Base-by-base conservation (phyloP, 2,113 vertebrate species). In the Shinisaurus crocodilurus region DNA sequence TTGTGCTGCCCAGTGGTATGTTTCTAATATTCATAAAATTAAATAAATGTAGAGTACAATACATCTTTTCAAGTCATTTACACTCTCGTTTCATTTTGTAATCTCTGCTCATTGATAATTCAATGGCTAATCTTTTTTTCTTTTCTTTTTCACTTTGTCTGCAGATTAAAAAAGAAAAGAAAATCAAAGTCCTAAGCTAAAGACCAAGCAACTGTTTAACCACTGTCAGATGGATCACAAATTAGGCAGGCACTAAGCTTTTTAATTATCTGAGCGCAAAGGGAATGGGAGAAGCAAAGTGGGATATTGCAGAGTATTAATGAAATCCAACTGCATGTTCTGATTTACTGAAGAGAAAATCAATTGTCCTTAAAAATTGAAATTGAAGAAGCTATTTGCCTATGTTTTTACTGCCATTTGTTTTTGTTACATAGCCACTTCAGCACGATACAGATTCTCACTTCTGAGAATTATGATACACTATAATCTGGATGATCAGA, bases 151-250 rank as follows among this genome's bases (percentile, higher is more conserved):
- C 20, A 63, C 37, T 3, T 12, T 43, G 25, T 1, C 0, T 6
- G 5, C 23, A 79, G 13, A n/a, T 92, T 90, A 60, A 77, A 89
- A 93, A 84, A 15, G 23, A 2, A 81, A 94, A 72, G 34, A 20
- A 25, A 81, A 92, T 12, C 72, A 3, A 27, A 90, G 43, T 79
- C 20, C 72, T 88, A 86, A 74, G 48, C 34, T n/a, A 45, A 37
- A 90, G 29, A 82, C 0, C 2, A 40, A 70, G 37, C 48, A 50
- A 5, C 40, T 90, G n/a, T 77, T 89, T 88, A 45, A 88, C 40
- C 45, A 37, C 70, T 9, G 65, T 43, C 60, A 80, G 89, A 87
- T n/a, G 57, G 60, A 40, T 8, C 82, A 84, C 0, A 88, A 50
- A 80, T 69, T 69, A 92, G 77, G 15, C 25, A 29, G 76, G 54